Percentiles rank a stretch among this genome's conserved stretches.
Evolutionary conservation across 1,140 invertebrate genomes (phyloP).

Genomic region (Luehdorfia chinensis): DNA sequence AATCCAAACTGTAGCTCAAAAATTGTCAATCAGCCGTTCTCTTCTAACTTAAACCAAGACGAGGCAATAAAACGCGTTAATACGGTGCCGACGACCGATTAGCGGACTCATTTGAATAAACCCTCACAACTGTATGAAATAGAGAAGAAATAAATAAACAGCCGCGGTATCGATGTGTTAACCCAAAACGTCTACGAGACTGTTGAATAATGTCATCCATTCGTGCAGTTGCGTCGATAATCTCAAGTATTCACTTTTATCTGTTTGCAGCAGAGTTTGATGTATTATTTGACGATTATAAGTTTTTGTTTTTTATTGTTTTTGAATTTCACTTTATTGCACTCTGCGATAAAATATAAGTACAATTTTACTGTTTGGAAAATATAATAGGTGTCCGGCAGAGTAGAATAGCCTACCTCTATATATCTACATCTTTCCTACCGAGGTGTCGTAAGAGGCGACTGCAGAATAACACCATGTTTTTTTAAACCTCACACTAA

Average conservation of each 20-base stretch:
- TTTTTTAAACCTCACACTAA: no score
- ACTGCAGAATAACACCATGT: no score
- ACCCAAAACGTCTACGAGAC: constrained; percentile 18
- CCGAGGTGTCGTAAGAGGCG: no score
- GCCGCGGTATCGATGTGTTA: constrained; percentile 18
- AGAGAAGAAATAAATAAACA: constrained; percentile 31
- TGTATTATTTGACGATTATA: constrained; percentile 14
- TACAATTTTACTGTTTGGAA: no score
- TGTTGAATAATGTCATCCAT: constrained; percentile 22
- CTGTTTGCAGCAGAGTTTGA: not conserved
- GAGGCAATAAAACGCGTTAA: no score
- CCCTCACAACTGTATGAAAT: constrained; percentile 38
- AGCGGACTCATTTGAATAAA: constrained; percentile 42
- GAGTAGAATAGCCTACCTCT: no score
- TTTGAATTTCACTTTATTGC: not conserved
- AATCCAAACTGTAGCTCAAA: no score
- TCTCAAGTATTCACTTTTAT: constrained; percentile 9
- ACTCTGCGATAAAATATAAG: no score
- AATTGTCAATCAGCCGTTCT: no score
- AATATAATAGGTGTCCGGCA: no score
- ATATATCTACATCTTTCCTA: no score
- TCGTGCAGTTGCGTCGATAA: constrained; percentile 17
- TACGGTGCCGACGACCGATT: constrained; percentile 48
- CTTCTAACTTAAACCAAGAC: no score
- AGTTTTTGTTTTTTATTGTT: constrained; percentile 3